A percentile compares a stretch with the other conserved stretches of the same genome.
phyloP scores from a whole-genome alignment of 2,797 vertebrate genomes.

The Hoplostethus atlanticus region DNA sequence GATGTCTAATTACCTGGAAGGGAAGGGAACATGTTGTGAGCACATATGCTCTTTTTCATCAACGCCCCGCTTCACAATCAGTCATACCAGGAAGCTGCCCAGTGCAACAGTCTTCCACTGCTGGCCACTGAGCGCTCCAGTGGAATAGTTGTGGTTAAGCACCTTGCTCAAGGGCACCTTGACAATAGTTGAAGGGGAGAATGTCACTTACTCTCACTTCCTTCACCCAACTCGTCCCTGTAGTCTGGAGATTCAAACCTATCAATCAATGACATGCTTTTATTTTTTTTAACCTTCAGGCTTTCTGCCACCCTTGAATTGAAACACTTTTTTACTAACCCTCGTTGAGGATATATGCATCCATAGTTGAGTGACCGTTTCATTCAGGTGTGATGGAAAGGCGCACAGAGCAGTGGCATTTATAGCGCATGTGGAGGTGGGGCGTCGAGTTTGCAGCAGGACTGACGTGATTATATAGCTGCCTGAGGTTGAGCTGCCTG shows the following conservation, averaged over 20 bases:
- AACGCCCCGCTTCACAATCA: neutral
- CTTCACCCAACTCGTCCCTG: slow-evolving; percentile 11
- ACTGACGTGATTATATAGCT: slow-evolving; percentile 43
- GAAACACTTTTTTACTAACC: too few species aligned
- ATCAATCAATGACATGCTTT: slow-evolving; percentile 15
- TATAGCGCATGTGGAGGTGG: slow-evolving; percentile 44
- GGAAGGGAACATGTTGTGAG: slow-evolving; percentile 12
- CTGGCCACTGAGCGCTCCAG: neutral
- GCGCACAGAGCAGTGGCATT: slow-evolving; percentile 29
- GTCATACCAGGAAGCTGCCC: slow-evolving; percentile 15
- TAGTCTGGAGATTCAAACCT: slow-evolving; percentile 21
- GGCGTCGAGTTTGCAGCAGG: slow-evolving; percentile 27
- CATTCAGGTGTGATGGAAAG: slow-evolving; percentile 27
- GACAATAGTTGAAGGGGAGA: slow-evolving; percentile 20
- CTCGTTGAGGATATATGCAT: too few species aligned
- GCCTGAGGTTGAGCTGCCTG: slow-evolving; percentile 48
- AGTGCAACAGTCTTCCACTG: neutral
- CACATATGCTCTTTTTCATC: slow-evolving; percentile 32
- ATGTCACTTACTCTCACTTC: slow-evolving; percentile 8
- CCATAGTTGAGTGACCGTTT: slow-evolving; percentile 12
- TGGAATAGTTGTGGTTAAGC: slow-evolving; percentile 17
- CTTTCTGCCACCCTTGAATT: too few species aligned
- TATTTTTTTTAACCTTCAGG: too few species aligned
- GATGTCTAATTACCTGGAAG: slow-evolving; percentile 7
- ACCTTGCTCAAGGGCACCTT: slow-evolving; percentile 26